These are phyloP conservation scores for Steinernema khuongi DNA, from an alignment of 1,140 invertebrate species.

Conservation along the genomic window DNA sequence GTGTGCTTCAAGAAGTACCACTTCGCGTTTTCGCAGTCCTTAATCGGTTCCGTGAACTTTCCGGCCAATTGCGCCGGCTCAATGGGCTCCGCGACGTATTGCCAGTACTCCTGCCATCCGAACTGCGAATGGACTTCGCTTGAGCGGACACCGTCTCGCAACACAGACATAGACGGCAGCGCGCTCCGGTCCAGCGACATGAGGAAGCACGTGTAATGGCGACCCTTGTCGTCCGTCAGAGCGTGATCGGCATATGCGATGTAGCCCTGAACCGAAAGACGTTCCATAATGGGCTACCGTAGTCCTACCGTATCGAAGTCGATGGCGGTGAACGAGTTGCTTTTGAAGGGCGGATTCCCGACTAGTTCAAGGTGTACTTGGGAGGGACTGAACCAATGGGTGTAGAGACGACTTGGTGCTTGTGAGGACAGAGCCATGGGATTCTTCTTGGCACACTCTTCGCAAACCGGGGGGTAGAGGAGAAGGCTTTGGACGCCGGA, in stretches of 20 bases:
- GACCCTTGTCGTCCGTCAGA: constrained; percentile 47
- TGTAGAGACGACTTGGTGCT: constrained; percentile 46
- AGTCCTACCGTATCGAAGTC: constrained; percentile 52
- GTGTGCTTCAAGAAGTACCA: constrained; percentile 55
- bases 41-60: constrained; percentile 47
- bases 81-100: constrained; percentile 47
- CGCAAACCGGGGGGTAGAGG: constrained; percentile 54
- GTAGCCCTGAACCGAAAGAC: constrained; percentile 45
- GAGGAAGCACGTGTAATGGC: constrained; percentile 52
- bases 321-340: constrained; percentile 57
- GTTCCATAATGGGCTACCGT: not conserved
- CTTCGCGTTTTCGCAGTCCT: constrained; percentile 49
- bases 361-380: constrained; percentile 53
- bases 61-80: constrained; percentile 33
- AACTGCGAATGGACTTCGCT: constrained; percentile 43
- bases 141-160: constrained; percentile 20
- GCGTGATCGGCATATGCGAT: constrained; percentile 55
- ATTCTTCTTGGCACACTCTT: constrained; percentile 53
- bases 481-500: constrained; percentile 36
- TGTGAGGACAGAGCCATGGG: constrained; percentile 33
- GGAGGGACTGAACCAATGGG: constrained; percentile 39
- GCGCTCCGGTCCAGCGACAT: constrained; percentile 51
- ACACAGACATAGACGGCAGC: constrained; percentile 27
- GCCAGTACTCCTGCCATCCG: constrained; percentile 59
- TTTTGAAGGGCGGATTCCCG: constrained; percentile 56